Conservation (phyloP, 1,140 invertebrate species). For the Trichonephila inaurata region DNA sequence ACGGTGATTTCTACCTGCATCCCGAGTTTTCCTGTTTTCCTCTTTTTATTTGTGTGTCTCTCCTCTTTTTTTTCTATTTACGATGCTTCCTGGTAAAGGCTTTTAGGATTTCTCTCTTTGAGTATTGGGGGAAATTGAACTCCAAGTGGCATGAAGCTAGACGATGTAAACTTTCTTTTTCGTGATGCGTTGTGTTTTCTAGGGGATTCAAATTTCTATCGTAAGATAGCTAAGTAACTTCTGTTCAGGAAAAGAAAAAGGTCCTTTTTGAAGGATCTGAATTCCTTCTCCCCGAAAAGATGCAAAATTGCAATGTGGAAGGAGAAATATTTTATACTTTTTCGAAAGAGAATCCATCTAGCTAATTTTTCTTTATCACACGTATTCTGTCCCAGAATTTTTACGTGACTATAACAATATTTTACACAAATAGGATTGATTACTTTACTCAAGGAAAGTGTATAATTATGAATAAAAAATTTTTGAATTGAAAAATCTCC, state of each 20-base stretch:
- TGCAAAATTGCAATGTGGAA: background rate
- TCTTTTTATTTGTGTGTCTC: conserved; percentile 48
- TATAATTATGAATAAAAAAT: too few relatives aligned
- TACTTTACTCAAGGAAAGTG: too few relatives aligned
- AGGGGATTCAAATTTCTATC: conserved; percentile 67
- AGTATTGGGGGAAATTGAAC: conserved; percentile 59
- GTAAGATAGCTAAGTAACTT: conserved; percentile 71
- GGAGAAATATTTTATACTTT: conserved; percentile 6
- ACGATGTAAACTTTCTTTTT: conserved; percentile 46
- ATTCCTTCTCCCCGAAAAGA: conserved; percentile 4
- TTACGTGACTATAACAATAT: too few relatives aligned
- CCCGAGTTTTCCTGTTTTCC: background rate
- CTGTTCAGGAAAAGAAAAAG: background rate
- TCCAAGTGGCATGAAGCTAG: conserved; percentile 61
- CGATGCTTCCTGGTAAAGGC: conserved; percentile 62
- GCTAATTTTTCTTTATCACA: conserved; percentile 5
- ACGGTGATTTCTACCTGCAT: conserved; percentile 62
- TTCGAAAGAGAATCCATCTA: background rate
- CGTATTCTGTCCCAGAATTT: background rate
- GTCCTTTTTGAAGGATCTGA: background rate
- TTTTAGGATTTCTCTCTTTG: conserved; percentile 56
- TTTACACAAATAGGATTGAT: too few relatives aligned
- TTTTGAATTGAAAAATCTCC: too few relatives aligned
- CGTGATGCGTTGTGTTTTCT: conserved; percentile 1
- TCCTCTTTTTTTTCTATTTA: conserved; percentile 51